Base-by-base conservation (phyloP, 1,140 invertebrate genomes). In the Macrosteles quadrilineatus region DNA sequence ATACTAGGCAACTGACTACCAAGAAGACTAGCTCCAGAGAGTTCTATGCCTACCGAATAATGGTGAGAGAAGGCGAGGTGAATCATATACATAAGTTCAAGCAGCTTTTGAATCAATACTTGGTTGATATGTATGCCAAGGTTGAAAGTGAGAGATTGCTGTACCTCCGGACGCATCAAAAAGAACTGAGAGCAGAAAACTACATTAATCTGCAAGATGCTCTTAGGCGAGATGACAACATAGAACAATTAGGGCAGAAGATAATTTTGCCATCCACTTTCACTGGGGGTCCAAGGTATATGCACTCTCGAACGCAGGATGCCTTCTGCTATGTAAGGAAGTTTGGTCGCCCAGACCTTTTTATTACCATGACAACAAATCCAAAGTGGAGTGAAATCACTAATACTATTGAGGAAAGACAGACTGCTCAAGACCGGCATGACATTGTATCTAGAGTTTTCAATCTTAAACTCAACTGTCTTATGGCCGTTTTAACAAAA, bases 131-230 rank as follows among this genome's bases (percentile, higher is more conserved):
- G n/a, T n/a, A n/a, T n/a, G n/a, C n/a, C n/a, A n/a, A n/a, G n/a
- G n/a, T n/a, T n/a, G n/a, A n/a, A n/a, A n/a, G n/a, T n/a, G 68
- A 71, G 6, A 74, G 78, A 45, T 75, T 76, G 73, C 76, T 80
- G 68, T 78, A 83, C 73, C 81, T 74, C 73, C 63, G 76, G 45
- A 81, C 83, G 50, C 81, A 78, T 74, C 53, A 12, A 73, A 76
- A 50, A n/a, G n/a, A n/a, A n/a, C n/a, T n/a, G n/a, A n/a, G n/a
- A n/a, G n/a, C n/a, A n/a, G n/a, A n/a, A n/a, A 27, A 77, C 6
- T 77, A 77, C 31, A 74, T 77, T 53, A 73, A 78, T 68, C 69
- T 79, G 9, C 71, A 73, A 40, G 78, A 78, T 78, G 76, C 78
- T 27, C 70, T 79, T 27, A 63, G 47, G 29, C 1, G 11, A n/a